These are phyloP conservation scores for Selene dorsalis DNA, from an alignment of 2,797 vertebrate species.

Conservation along the genomic window DNA sequence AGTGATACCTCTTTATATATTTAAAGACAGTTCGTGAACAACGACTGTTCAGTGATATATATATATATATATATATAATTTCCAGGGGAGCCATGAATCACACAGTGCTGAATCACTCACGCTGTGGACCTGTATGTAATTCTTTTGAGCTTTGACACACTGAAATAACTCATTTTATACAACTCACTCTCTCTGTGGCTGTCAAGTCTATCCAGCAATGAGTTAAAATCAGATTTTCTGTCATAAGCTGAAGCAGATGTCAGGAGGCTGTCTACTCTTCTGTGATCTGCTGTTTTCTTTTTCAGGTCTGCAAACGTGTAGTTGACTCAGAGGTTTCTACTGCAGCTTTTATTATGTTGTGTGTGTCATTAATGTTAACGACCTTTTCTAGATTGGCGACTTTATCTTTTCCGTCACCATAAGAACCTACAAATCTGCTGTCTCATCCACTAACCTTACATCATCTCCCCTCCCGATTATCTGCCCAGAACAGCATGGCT, in stretches of 20 bases:
- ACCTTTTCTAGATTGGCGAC: background rate
- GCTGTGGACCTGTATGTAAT: background rate
- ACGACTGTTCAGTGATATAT: too few relatives aligned
- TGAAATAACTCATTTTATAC: background rate
- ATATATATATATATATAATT: too few relatives aligned
- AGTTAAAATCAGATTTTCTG: background rate
- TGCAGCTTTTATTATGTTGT: too few relatives aligned
- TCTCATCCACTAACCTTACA: conserved; percentile 51
- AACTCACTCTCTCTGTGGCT: background rate
- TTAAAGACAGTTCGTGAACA: background rate
- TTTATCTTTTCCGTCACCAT: conserved; percentile 1
- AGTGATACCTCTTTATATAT: background rate
- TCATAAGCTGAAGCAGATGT: background rate
- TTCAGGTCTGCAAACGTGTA: background rate
- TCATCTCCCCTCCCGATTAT: conserved; percentile 44
- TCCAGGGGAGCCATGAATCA: background rate
- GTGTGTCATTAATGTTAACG: background rate
- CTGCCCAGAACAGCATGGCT: conserved; percentile 38
- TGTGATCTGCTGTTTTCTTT: background rate
- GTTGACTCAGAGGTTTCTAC: background rate
- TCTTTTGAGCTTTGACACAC: background rate
- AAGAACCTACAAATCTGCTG: conserved; percentile 37
- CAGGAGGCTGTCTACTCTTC: background rate
- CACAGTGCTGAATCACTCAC: background rate
- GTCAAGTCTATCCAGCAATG: background rate